Evolutionary conservation across 1,140 invertebrate genomes (phyloP).

Genomic region (Magallana ariakensis): DNA sequence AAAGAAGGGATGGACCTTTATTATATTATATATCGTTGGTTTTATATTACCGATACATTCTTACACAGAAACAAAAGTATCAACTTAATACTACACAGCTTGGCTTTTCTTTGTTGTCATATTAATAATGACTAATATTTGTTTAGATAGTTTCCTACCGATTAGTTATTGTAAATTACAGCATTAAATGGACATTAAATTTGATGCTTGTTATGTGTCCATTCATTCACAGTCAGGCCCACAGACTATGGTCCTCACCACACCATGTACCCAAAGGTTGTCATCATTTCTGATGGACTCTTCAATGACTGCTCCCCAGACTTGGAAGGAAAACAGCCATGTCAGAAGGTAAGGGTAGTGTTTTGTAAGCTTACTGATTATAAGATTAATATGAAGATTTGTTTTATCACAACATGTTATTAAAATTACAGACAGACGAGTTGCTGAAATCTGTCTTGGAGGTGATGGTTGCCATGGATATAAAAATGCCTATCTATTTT

Average conservation of each 20-base stretch:
- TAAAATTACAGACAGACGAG: not conserved
- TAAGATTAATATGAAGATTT: not conserved
- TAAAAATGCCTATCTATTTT: not conserved
- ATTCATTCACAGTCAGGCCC: not conserved
- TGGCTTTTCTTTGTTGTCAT: no score
- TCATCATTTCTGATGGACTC: not conserved
- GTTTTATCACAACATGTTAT: not conserved
- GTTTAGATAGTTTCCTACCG: no score
- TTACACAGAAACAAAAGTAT: no score
- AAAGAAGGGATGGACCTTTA: no score
- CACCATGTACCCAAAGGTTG: not conserved
- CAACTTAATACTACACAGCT: no score
- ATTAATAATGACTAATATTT: no score
- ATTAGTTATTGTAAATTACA: no score
- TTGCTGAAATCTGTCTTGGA: not conserved
- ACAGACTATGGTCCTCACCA: not conserved
- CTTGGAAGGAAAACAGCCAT: not conserved
- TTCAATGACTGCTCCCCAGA: constrained; percentile 16
- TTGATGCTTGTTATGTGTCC: not conserved
- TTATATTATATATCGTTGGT: no score
- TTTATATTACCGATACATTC: no score
- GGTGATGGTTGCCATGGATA: not conserved
- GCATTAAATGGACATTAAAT: no score
- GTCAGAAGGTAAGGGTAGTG: not conserved
- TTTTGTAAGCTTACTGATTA: not conserved